Evolutionary conservation across 2,888 invertebrate species (phyloP), one percentile per base, ranked within the genome.

Genomic region (Ariolimax columbianus): DNA sequence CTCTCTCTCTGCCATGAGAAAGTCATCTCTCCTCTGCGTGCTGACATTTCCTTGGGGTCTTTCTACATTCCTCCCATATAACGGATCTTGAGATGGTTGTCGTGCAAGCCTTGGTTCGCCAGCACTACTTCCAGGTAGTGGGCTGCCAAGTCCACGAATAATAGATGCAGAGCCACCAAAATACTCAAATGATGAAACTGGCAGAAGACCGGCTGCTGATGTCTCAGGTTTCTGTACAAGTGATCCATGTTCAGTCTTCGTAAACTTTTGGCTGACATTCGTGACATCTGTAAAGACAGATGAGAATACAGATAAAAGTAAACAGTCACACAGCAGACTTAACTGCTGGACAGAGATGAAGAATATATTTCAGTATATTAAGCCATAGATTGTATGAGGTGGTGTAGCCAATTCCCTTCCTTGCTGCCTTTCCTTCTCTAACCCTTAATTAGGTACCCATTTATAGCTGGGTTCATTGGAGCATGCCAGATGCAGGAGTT

Each of bases 1-100:
- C 43, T 79, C 79, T 63, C 84, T 84, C 68, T 80, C 79, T 17
- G 84, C 79, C 73, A 84, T 84, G 11, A 84, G 79, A 26, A 40
- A 36, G 7, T 78, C 83, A 68, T 77, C 83, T 30, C 83, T 59
- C 26, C 78, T 55, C 23, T n/a, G 33, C 9, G 68, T 51, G 19
- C 59, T 70, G 40, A 17, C 68, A 26, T 9, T 51, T 6, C 30
- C 70, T 55, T 33, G 55, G 6, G 30, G 26, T 36, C 70, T n/a
- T 70, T 55, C 59, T 14, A 14, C 51, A 78, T 47, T 68, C n/a
- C 78, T 78, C n/a, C 47, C 77, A 36, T 33, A 19, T n/a, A 55
- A 14, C 26, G 59, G 4, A 38, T 51, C 47, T 40, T 9, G 47
- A 38, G n/a, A 2, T 59, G 36, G 17, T 2, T 59, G 26, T n/a